phyloP scores from a whole-genome alignment of 2,797 vertebrate genomes.

The Eulemur albifrons region DNA sequence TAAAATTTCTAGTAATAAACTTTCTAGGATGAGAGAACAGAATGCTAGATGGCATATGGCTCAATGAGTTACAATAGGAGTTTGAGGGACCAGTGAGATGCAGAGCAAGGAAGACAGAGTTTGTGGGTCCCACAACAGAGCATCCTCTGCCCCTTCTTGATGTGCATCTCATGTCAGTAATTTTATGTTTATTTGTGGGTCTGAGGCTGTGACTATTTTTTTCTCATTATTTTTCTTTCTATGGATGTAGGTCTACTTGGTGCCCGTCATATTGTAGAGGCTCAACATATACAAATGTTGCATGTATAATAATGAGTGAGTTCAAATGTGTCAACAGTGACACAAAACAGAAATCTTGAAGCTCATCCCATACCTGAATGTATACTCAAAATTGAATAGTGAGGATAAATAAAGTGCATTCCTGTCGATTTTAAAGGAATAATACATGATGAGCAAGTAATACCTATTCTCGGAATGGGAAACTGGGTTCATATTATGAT shows the following conservation, averaged over 20 bases:
- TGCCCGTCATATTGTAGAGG: too few species aligned
- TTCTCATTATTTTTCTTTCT: background rate
- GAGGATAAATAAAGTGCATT: background rate
- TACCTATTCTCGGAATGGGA: background rate
- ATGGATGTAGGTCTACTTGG: background rate
- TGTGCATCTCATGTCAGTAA: background rate
- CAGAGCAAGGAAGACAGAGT: background rate
- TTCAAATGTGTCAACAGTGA: background rate
- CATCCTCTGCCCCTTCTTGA: background rate
- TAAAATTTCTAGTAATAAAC: background rate
- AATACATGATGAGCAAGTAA: background rate
- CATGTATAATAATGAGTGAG: background rate
- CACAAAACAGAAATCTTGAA: background rate
- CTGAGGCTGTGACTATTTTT: background rate
- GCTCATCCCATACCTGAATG: background rate
- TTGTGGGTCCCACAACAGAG: background rate
- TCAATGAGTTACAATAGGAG: background rate
- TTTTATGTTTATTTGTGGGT: background rate
- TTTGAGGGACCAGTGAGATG: background rate
- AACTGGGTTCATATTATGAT: too few species aligned
- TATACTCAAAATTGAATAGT: background rate
- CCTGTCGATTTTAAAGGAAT: background rate
- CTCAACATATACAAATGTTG: background rate
- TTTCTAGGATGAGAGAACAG: background rate
- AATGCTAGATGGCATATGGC: background rate